Evolutionary conservation across 2,888 invertebrate genomes (phyloP).

Genomic region (Parnassius apollo): DNA sequence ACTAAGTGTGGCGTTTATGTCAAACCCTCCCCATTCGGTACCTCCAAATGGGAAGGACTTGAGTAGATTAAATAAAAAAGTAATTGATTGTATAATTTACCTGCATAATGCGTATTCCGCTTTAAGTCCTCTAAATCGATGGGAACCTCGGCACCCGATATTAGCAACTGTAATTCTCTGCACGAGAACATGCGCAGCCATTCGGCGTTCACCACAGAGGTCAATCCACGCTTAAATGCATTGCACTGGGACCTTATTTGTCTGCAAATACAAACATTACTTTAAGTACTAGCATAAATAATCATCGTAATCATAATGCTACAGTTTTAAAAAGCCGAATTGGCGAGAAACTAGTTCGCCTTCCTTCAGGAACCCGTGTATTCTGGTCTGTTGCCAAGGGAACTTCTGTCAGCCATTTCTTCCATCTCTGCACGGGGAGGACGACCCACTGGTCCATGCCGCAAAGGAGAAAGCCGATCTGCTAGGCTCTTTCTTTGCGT

Average conservation of each 20-base stretch:
- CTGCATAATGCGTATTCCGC: slow-evolving; percentile 93
- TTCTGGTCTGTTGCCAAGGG: no score
- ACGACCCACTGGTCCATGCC: no score
- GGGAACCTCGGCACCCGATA: slow-evolving; percentile 96
- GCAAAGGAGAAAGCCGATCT: no score
- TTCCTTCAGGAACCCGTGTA: no score
- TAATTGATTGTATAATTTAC: slow-evolving; percentile 48
- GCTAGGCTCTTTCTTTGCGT: no score
- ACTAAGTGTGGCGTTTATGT: no score
- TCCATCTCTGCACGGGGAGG: no score
- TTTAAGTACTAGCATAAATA: neutral
- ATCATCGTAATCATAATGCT: neutral
- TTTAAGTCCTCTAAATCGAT: slow-evolving; percentile 95
- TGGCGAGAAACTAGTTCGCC: no score
- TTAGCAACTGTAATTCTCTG: slow-evolving; percentile 96
- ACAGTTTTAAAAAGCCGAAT: neutral
- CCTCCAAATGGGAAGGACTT: no score
- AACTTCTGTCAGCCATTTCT: no score
- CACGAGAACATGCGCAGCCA: slow-evolving; percentile 97
- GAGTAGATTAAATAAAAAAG: no score
- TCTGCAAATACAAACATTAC: slow-evolving; percentile 37
- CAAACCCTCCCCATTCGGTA: no score
- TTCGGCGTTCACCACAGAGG: slow-evolving; percentile 93
- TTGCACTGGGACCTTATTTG: slow-evolving; percentile 93
- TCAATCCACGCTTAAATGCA: slow-evolving; percentile 94